phyloP scores from a whole-genome alignment of 2,797 vertebrate genomes.

The Sebastes wilsoni region DNA sequence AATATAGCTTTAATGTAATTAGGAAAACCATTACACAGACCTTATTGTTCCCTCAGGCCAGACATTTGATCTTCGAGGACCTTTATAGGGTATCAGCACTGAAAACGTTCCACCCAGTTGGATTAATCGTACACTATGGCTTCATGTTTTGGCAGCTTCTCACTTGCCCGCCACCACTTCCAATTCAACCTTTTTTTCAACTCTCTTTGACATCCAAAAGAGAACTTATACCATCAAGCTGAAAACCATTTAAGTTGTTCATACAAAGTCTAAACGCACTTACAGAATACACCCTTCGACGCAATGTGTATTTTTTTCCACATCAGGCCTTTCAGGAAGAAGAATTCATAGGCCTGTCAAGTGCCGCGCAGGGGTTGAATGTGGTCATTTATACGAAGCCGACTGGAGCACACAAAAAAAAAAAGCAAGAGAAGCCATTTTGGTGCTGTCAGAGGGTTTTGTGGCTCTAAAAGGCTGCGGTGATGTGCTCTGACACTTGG shows the following conservation, averaged over 20 bases:
- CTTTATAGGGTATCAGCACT: not conserved
- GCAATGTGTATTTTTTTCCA: conserved; percentile 56
- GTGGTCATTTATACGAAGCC: conserved; percentile 73
- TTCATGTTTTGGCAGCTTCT: conserved; percentile 47
- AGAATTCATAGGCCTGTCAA: conserved; percentile 73
- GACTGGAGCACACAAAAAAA: conserved; percentile 61
- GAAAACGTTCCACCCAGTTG: conserved; percentile 7
- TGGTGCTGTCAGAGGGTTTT: conserved; percentile 81
- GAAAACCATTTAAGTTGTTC: conserved; percentile 59
- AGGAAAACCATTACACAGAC: conserved; percentile 21
- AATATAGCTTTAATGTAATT: conserved; percentile 25
- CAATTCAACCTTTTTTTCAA: conserved; percentile 39
- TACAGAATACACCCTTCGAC: conserved; percentile 17
- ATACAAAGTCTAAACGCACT: conserved; percentile 47
- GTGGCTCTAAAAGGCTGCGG: conserved; percentile 78
- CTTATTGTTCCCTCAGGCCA: conserved; percentile 15
- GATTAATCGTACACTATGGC: conserved; percentile 12
- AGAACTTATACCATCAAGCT: conserved; percentile 34
- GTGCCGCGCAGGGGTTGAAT: conserved; percentile 60
- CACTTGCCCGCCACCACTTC: conserved; percentile 19
- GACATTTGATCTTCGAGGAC: conserved; percentile 22
- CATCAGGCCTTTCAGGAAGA: conserved; percentile 61
- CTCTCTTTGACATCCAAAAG: conserved; percentile 39
- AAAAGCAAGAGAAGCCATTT: conserved; percentile 74
- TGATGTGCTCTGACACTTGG: conserved; percentile 81